Base-by-base conservation (phyloP, 2,113 vertebrate genomes). In the Herpetotheres cachinnans region DNA sequence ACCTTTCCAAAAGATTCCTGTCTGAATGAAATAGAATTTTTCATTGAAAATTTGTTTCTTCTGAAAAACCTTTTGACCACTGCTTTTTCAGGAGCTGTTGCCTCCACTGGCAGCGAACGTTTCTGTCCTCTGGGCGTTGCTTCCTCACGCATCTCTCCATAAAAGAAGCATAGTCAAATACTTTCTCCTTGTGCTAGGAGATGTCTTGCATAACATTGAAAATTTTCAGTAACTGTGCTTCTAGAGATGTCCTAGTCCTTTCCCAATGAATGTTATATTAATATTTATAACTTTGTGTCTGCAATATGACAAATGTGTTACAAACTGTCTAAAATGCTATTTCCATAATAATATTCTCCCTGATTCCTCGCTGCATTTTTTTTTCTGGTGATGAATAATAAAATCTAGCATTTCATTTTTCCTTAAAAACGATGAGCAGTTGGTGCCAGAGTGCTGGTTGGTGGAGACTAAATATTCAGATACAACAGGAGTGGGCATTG, bases 221-320 rank as follows among this genome's bases (percentile, higher is more conserved):
- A 9, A 44, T 29, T 34, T 71, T 63, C 52, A 71, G 78, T n/a
- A 40, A 4, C 65, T 24, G 13, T 65, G 36, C 47, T 50, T 63
- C 61, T 71, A 7, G 78, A 55, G 10, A 82, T 65, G 10, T 71
- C 46, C 73, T 71, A 52, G 8, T 88, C 74, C 27, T 76, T 76
- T 67, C 69, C 65, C 38, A 55, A 1, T 71, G 40, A 30, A 47
- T 47, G 4, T 67, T 76, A 17, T 2, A 49, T 94, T 91, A 90
- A 79, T 91, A 71, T 85, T 91, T 81, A 86, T 86, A 47, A 63
- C 70, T 77, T 72, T 42, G 9, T 82, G 19, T 69, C 90, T 88
- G 78, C 74, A 72, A 2, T 59, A 42, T 67, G 59, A 71, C 44
- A 85, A n/a, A 76, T 4, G 2, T 61, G 40, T 85, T 86, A 86